Conservation (phyloP, 2,113 vertebrate genomes). For the Gorilla gorilla region DNA sequence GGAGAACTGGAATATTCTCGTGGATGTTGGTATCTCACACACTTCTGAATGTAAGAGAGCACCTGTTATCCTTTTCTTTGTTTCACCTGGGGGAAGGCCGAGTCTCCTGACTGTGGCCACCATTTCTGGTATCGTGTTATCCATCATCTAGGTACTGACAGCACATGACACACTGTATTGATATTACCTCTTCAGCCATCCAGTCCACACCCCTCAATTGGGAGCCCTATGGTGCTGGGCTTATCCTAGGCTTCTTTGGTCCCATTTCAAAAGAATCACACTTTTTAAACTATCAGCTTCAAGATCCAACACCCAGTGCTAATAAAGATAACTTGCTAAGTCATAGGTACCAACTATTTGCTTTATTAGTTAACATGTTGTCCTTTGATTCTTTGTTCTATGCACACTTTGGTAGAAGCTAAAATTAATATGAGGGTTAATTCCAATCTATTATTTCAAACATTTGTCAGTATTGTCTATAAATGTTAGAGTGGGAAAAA, state of each 20-base stretch:
- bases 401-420: not conserved
- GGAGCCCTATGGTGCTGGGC: not conserved
- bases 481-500: not conserved
- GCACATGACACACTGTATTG: not conserved
- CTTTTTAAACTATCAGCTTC: not conserved
- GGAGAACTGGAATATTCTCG: not conserved
- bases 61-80: not conserved
- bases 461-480: not conserved
- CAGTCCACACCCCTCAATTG: not conserved
- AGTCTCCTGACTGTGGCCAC: not conserved
- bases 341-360: not conserved
- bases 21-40: not conserved
- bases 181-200: not conserved
- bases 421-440: not conserved
- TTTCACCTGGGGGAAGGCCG: not conserved
- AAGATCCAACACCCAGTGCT: not conserved
- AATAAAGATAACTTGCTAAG: not conserved
- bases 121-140: too few relatives aligned
- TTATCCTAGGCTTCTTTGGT: not conserved
- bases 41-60: not conserved
- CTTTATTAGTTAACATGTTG: not conserved
- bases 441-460: conserved; percentile 3
- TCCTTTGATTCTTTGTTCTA: conserved; percentile 2
- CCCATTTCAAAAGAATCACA: not conserved
- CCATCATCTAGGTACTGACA: not conserved